Evolutionary conservation across 2,113 vertebrate genomes (phyloP), one percentile per base, ranked within the genome.

Genomic region (Rhizomys pruinosus): DNA sequence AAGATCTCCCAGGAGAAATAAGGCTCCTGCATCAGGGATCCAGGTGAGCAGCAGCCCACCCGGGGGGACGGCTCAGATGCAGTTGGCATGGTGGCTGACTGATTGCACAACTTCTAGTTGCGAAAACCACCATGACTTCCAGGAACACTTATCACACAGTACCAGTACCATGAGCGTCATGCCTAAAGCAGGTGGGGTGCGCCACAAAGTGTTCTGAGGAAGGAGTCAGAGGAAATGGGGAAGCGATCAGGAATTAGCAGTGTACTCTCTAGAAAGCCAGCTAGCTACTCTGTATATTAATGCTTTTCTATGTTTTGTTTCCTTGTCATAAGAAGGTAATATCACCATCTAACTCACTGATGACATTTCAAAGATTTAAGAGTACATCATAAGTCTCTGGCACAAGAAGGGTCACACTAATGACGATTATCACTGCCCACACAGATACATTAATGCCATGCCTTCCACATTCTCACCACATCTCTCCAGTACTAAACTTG

Each of bases 271-370:
- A 37, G 82, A 59, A 64, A 87, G 47, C 68, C 80, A 89, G 2
- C 68, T 80, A 89, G 2, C 4, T 34, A 52, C 68, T n/a, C 23
- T 42, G 34, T 15, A 32, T 13, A 27, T 59, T 20, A 82, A 42
- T 82, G 32, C 34, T 80, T 52, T 42, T 34, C 64, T n/a, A 23
- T 2, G 0, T 27, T n/a, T 82, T 34, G 27, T 39, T 94, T 95
- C 93, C 76, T 93, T 27, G 11, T 96, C 44, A 1, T 63, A 34
- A 76, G 57, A 68, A 86, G 81, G n/a, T 94, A 74, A 80, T 23
- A 72, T 80, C 89, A 95, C 42, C 44, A 29, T 6, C 44, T 52
- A 19, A 55, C 25, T 39, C 86, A 12, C 0, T 27, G 91, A 42
- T 55, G 59, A 22, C n/a, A 76, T 63, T 90, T 20, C 37, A 42